Evolutionary conservation across 2,797 vertebrate species (phyloP), one percentile per base, ranked within the genome.

Genomic region (Malacoraja senta): DNA sequence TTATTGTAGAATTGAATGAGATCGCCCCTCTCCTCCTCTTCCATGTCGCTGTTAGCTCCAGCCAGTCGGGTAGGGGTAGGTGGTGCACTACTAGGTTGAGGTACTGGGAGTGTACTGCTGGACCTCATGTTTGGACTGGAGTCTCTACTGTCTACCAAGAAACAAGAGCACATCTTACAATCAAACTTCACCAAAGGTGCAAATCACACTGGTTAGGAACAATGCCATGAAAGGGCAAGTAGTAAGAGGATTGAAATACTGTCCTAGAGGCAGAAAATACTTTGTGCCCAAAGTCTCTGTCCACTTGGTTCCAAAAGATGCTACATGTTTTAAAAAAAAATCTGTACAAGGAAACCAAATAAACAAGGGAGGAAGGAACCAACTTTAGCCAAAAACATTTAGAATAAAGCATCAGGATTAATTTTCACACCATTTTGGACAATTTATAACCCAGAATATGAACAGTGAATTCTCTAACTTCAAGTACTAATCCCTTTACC

Each of bases 1-100:
- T 94, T 97, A 95, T 98, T 98, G 94, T 98, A 98, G 96, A 98
- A 98, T 91, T 97, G 97, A 94, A 98, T 98, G 90, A 98, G 97
- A 95, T 98, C 97, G 3, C 97, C 98, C 2, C 97, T 95, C 94
- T 98, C 97, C 63, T 98, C 97, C 93, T 97, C 97, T 91, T 97
- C 97, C 0, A 94, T 71, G 79, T 97, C 96, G 0, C 96, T 96
- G 95, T 93, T 95, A 93, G 96, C 94, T 0, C 96, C 96, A 0
- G 65, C 94, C 93, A 95, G 94, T 0, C 93, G 95, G 17, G 97
- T 97, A 0, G 98, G 97, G 0, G 98, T 97, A 0, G 97, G 97
- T 63, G 98, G 97, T 0, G 97, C 96, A 0, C 98, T 98, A 95
- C 94, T 96, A 0, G 98, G 97, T 94, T 97, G 98, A 0, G 97